Conservation (phyloP, 1,140 invertebrate genomes). For the Aphelenchoides fujianensis region DNA sequence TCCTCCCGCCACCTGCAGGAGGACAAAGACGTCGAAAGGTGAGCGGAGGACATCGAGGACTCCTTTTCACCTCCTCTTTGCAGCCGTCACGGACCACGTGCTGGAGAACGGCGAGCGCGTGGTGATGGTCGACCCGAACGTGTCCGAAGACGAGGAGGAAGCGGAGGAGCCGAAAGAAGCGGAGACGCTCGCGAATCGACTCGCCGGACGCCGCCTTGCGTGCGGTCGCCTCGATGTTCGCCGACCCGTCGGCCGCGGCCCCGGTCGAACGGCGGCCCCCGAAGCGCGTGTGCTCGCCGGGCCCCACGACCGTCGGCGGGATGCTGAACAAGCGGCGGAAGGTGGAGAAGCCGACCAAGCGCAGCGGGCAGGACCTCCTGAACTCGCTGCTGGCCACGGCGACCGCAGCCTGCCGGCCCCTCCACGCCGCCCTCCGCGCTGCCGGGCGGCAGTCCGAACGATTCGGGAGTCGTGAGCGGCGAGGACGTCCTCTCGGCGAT, state of each 20-base stretch:
- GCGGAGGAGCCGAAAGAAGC: neutral
- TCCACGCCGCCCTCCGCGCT: neutral
- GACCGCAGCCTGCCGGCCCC: neutral
- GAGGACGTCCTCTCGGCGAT: neutral
- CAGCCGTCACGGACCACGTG: constrained; percentile 16
- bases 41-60: no score
- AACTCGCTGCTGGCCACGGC: neutral
- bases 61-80: no score
- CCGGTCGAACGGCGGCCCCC: neutral
- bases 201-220: neutral
- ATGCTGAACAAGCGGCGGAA: constrained; percentile 10
- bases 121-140: constrained; percentile 20
- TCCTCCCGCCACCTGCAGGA: neutral
- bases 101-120: constrained; percentile 16
- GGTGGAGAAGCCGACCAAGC: neutral
- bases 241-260: neutral
- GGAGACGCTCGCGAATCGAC: neutral
- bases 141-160: constrained; percentile 4
- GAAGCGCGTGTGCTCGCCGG: constrained; percentile 5
- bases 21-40: neutral
- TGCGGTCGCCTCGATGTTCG: constrained; percentile 4
- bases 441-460: neutral
- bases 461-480: constrained; percentile 19
- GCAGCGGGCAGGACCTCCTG: neutral
- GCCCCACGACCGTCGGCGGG: neutral